phyloP scores from a whole-genome alignment of 2,797 vertebrate genomes.

The Gymnoscopelus braueri region DNA sequence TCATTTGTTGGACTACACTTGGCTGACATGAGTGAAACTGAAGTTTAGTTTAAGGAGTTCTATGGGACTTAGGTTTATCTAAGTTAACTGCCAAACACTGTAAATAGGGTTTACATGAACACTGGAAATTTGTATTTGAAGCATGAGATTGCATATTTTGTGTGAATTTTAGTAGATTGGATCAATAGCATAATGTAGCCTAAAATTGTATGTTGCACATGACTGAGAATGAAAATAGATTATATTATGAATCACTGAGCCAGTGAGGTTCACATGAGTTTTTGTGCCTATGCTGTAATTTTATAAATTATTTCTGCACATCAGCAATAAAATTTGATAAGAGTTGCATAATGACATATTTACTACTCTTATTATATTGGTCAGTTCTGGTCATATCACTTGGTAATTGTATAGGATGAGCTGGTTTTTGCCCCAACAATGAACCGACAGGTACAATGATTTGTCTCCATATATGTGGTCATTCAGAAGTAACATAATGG shows the following conservation, averaged over 20 bases:
- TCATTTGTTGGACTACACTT: neutral
- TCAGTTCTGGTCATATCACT: neutral
- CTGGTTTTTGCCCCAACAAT: too few species aligned
- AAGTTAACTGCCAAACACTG: constrained; percentile 26
- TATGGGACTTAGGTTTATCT: neutral
- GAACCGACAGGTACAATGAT: too few species aligned
- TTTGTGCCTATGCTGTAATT: neutral
- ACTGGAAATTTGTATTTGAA: neutral
- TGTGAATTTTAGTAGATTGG: neutral
- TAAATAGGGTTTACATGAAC: neutral
- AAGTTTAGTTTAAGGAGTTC: neutral
- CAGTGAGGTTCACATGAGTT: neutral
- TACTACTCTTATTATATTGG: neutral
- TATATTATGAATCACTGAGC: neutral
- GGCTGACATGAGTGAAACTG: neutral
- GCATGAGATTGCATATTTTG: constrained; percentile 2
- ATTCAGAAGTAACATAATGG: too few species aligned
- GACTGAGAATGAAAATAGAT: neutral
- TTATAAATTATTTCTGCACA: too few species aligned
- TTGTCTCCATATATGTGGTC: too few species aligned
- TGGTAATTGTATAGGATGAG: too few species aligned
- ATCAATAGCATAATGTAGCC: constrained; percentile 4
- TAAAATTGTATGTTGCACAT: constrained; percentile 33
- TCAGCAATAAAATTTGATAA: too few species aligned
- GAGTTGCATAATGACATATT: too few species aligned